A percentile compares a stretch with the other conserved stretches of the same genome.
Evolutionary conservation across 2,113 vertebrate genomes (phyloP).

Genomic region (Suricata suricatta): DNA sequence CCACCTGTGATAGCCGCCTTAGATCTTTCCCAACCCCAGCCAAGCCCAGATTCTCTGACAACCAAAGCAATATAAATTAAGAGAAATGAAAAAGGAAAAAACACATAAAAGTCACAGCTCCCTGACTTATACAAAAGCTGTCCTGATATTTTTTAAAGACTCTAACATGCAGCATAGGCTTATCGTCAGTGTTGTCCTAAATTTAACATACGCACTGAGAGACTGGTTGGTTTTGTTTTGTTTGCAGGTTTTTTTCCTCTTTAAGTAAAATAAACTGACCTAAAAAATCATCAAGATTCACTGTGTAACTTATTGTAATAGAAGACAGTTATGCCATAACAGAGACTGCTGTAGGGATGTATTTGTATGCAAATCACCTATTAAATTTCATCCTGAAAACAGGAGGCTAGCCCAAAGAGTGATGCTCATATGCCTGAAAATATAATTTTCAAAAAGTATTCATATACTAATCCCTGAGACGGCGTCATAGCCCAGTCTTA

Average conservation of each 20-base stretch:
- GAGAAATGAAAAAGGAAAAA: neutral
- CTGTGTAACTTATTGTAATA: neutral
- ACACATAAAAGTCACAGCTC: neutral
- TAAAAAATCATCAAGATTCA: neutral
- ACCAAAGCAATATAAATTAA: neutral
- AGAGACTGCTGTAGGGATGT: neutral
- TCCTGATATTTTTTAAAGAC: constrained; percentile 3
- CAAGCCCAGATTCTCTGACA: neutral
- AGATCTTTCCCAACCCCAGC: neutral
- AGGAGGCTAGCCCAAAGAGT: neutral
- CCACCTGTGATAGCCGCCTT: neutral
- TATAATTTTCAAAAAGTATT: neutral
- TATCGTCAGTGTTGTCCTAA: neutral
- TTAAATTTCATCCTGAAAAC: neutral
- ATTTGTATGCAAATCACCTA: neutral
- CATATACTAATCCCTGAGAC: neutral
- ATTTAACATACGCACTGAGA: neutral
- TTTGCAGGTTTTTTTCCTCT: neutral
- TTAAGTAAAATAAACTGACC: constrained; percentile 35
- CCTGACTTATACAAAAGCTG: neutral
- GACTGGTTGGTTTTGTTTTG: neutral
- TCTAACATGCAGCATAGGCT: neutral
- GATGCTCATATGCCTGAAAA: neutral
- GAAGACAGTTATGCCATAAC: neutral
- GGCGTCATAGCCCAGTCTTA: neutral